These are phyloP conservation scores for Brachyhypopomus occidentalis DNA, from an alignment of 2,113 vertebrate species.

Conservation along the genomic window DNA sequence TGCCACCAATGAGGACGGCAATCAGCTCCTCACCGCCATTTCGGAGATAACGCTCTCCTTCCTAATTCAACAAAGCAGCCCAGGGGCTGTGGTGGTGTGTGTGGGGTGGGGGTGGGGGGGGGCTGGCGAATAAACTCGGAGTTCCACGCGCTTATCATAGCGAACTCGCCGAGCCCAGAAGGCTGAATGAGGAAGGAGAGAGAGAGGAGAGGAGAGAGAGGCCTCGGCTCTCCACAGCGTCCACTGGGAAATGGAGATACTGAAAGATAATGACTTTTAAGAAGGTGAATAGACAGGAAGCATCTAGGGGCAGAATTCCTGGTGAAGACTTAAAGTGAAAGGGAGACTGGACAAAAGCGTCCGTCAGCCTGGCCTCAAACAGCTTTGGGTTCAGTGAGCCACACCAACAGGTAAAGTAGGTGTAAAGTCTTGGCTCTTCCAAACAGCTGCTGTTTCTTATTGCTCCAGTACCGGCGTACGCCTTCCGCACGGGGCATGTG, in stretches of 20 bases:
- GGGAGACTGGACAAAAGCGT: background rate
- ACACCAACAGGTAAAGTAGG: background rate
- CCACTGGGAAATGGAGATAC: background rate
- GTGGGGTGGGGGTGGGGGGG: constrained; percentile 60
- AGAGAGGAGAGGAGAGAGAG: background rate
- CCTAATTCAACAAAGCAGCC: constrained; percentile 72
- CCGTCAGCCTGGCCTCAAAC: too few relatives aligned
- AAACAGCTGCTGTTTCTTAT: background rate
- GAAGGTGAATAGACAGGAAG: background rate
- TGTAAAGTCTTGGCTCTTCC: background rate
- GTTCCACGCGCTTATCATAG: constrained; percentile 59
- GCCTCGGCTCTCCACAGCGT: background rate
- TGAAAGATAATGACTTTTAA: background rate
- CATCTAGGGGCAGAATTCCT: background rate
- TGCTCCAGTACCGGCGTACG: background rate
- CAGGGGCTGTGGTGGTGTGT: constrained; percentile 58
- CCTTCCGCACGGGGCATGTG: background rate
- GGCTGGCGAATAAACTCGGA: constrained; percentile 66
- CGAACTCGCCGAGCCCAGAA: background rate
- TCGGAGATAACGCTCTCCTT: constrained; percentile 71
- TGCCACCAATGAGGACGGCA: constrained; percentile 71
- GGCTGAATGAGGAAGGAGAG: background rate
- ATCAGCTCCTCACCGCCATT: constrained; percentile 64
- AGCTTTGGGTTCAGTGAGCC: background rate
- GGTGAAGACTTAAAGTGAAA: background rate